A percentile compares a stretch with the other conserved stretches of the same genome.
phyloP scores from a whole-genome alignment of 1,140 invertebrate genomes.

The Triops cancriformis region DNA sequence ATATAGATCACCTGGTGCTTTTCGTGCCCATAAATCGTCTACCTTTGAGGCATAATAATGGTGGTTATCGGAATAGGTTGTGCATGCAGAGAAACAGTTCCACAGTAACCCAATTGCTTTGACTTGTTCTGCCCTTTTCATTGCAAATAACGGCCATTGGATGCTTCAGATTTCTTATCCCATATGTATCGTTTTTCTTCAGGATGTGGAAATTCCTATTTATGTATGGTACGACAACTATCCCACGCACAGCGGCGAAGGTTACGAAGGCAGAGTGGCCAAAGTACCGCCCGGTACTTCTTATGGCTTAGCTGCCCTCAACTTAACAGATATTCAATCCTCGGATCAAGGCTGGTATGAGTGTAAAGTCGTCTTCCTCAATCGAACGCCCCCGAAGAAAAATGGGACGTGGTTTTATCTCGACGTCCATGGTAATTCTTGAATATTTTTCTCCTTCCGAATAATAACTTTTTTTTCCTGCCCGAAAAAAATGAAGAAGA shows the following conservation, averaged over 20 bases:
- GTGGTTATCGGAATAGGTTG: neutral
- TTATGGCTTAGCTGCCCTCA: conserved; percentile 82
- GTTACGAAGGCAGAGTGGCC: conserved; percentile 81
- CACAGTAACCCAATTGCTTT: neutral
- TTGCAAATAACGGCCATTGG: neutral
- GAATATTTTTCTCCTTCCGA: neutral
- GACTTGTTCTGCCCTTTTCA: neutral
- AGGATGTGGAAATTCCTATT: conserved; percentile 87
- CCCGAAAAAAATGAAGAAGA: conserved; percentile 8
- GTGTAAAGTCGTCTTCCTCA: conserved; percentile 91
- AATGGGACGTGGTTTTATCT: conserved; percentile 94
- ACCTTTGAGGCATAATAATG: neutral
- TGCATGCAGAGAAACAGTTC: neutral
- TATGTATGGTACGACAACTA: conserved; percentile 97
- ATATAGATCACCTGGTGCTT: neutral
- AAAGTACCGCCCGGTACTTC: conserved; percentile 55
- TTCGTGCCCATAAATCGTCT: conserved; percentile 6
- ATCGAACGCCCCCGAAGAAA: conserved; percentile 78
- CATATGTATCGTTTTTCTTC: conserved; percentile 32
- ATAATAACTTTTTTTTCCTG: neutral
- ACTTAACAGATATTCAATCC: conserved; percentile 83
- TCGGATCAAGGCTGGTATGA: conserved; percentile 95
- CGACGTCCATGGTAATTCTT: conserved; percentile 70
- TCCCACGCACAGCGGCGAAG: conserved; percentile 83
- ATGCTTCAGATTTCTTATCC: neutral